Conservation (phyloP, 2,113 vertebrate species). For the Grammomys surdaster region DNA sequence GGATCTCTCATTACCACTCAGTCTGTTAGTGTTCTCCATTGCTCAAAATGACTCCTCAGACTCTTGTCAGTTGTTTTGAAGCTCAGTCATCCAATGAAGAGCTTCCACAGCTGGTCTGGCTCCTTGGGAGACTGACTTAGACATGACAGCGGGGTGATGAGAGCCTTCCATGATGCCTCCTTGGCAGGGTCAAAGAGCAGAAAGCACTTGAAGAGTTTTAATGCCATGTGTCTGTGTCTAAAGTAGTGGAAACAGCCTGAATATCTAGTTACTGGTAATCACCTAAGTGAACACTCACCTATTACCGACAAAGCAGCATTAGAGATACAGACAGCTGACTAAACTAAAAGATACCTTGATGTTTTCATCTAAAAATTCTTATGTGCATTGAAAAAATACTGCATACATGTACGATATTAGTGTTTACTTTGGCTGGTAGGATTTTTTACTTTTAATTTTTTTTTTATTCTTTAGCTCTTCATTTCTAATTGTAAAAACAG, state of each 20-base stretch:
- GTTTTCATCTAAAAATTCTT: slow-evolving; percentile 33
- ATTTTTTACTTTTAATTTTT: slow-evolving; percentile 27
- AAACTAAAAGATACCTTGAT: neutral
- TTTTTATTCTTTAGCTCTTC: neutral
- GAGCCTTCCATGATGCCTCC: too few species aligned
- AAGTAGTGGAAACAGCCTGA: neutral
- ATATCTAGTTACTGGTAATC: neutral
- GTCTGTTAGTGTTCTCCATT: too few species aligned
- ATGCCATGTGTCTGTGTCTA: neutral
- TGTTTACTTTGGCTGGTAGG: neutral
- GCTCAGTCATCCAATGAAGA: too few species aligned
- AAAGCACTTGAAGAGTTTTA: neutral
- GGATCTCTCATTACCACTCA: too few species aligned
- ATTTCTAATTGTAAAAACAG: neutral
- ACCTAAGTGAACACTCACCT: neutral
- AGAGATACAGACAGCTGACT: neutral
- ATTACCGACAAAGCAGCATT: neutral
- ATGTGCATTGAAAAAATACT: slow-evolving; percentile 31
- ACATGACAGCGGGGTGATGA: too few species aligned
- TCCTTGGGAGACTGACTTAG: too few species aligned
- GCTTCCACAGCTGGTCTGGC: too few species aligned
- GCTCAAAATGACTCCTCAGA: too few species aligned
- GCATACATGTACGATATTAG: neutral
- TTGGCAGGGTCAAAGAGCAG: too few species aligned
- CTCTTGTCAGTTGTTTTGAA: too few species aligned